These are phyloP conservation scores for Potorous gilbertii DNA, from an alignment of 2,797 vertebrate species.

Conservation along the genomic window DNA sequence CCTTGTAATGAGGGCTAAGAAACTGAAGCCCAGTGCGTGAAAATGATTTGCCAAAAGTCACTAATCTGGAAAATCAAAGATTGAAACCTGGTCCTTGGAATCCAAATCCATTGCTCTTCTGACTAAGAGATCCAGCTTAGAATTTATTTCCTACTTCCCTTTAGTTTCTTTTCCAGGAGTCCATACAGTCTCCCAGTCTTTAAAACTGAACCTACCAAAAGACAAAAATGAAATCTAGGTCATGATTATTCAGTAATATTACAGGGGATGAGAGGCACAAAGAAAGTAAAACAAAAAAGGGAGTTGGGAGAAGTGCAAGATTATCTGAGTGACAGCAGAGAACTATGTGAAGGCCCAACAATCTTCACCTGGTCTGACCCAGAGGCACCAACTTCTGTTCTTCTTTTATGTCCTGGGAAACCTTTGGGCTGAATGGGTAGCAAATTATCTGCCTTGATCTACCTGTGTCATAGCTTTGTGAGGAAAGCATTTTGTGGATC, in stretches of 20 bases:
- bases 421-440: background rate
- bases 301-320: background rate
- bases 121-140: background rate
- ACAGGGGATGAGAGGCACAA: background rate
- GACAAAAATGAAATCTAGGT: background rate
- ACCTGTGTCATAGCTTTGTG: background rate
- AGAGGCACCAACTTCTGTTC: background rate
- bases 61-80: constrained; percentile 19
- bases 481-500: background rate
- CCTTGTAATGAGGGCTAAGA: constrained; percentile 9
- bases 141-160: background rate
- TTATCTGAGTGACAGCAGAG: background rate
- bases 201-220: background rate
- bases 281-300: background rate
- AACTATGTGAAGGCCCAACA: background rate
- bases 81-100: background rate
- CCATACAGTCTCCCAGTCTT: background rate
- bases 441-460: background rate
- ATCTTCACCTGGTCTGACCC: background rate
- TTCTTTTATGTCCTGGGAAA: background rate
- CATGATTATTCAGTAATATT: background rate
- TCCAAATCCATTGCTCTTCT: background rate
- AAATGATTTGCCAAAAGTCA: constrained; percentile 20
- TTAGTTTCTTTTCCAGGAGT: background rate
- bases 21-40: background rate